phyloP scores from a whole-genome alignment of 2,797 vertebrate species.

The Peromyscus nudipes region DNA sequence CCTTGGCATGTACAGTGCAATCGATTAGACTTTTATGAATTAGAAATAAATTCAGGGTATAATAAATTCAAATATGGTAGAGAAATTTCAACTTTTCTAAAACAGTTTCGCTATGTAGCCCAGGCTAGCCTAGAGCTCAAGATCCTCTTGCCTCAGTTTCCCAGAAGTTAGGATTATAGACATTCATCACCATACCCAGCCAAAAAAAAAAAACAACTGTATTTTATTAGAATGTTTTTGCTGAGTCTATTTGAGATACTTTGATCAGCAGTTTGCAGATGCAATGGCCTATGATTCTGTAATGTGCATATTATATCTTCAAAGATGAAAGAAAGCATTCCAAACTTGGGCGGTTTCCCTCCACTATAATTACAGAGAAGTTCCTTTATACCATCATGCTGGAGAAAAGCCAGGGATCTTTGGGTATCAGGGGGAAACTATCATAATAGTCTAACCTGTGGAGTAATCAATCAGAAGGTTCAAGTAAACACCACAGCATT shows the following conservation, averaged over 20 bases:
- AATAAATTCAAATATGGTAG: background rate
- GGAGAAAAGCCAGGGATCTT: constrained; percentile 51
- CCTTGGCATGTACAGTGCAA: background rate
- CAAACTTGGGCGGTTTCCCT: constrained; percentile 45
- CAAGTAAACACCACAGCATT: background rate
- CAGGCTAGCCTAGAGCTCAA: background rate
- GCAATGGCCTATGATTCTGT: background rate
- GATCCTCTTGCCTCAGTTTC: background rate
- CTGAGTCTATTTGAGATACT: constrained; percentile 6
- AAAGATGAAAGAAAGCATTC: constrained; percentile 66
- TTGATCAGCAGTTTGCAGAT: constrained; percentile 52
- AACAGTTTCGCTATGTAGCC: background rate
- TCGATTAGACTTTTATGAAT: background rate
- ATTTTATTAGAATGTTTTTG: constrained; percentile 12
- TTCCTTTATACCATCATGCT: constrained; percentile 41
- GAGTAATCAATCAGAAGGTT: constrained; percentile 44
- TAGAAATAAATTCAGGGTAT: background rate
- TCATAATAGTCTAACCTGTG: background rate
- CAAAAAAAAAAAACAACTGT: constrained; percentile 23
- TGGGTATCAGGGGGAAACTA: constrained; percentile 32
- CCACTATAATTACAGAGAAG: constrained; percentile 56
- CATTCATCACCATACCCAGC: background rate
- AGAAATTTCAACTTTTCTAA: background rate
- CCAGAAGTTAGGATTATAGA: background rate
- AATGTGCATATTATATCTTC: constrained; percentile 44